Conservation (phyloP, 1,140 invertebrate species). For the Drosophila sulfurigaster region DNA sequence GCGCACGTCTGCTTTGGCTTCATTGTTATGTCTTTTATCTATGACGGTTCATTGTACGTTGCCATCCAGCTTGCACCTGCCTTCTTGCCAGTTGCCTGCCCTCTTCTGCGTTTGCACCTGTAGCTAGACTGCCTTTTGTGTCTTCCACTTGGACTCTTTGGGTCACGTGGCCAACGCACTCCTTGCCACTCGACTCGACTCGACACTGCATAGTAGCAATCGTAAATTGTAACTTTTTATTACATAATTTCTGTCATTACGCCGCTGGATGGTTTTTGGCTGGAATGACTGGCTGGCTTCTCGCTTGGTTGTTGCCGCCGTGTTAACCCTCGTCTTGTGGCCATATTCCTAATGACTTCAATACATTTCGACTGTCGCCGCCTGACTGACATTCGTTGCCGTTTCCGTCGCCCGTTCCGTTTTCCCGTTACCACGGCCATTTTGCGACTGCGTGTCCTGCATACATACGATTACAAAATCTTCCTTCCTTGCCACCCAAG, state of each 20-base stretch:
- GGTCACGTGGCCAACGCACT: constrained; percentile 58
- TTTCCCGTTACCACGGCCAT: constrained; percentile 39
- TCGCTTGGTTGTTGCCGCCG: constrained; percentile 28
- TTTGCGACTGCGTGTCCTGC: constrained; percentile 67
- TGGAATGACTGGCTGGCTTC: constrained; percentile 26
- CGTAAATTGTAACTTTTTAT: constrained; percentile 84
- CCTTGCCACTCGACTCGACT: background rate
- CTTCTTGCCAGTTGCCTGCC: background rate
- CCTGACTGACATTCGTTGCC: constrained; percentile 60
- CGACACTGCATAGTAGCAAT: constrained; percentile 51
- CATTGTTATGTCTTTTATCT: constrained; percentile 81
- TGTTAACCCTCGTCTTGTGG: constrained; percentile 70
- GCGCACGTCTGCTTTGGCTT: constrained; percentile 73
- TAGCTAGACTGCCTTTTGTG: constrained; percentile 51
- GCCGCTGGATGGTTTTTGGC: constrained; percentile 51
- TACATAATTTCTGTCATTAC: constrained; percentile 84
- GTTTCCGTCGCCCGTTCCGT: background rate
- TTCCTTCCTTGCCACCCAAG: background rate
- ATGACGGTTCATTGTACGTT: constrained; percentile 79
- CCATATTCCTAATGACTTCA: constrained; percentile 82
- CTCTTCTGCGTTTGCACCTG: constrained; percentile 38
- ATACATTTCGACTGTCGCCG: constrained; percentile 79
- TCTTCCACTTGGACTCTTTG: constrained; percentile 24
- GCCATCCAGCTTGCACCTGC: constrained; percentile 19
- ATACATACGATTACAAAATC: constrained; percentile 61